Conservation (phyloP, 92 coral and sea anemone species). For the Epizoanthus rinbou region DNA sequence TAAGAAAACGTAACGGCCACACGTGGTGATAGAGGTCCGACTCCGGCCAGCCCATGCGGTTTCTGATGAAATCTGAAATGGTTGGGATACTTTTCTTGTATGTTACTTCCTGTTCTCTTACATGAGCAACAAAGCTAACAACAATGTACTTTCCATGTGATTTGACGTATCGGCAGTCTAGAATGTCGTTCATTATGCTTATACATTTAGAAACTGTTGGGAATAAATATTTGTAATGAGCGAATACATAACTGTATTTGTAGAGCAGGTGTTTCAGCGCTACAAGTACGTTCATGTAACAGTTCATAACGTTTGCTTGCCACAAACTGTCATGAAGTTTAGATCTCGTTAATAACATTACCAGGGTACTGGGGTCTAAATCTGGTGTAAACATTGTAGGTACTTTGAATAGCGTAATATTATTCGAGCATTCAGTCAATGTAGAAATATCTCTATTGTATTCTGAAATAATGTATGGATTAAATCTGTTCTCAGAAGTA, state of each 20-base stretch:
- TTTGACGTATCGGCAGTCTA: conserved; percentile 7
- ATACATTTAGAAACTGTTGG: not conserved
- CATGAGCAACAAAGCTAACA: conserved; percentile 9
- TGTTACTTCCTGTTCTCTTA: conserved; percentile 4
- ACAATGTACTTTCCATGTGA: not conserved
- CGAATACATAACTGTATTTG: conserved; percentile 15
- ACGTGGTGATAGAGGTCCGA: not conserved
- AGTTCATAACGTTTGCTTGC: not conserved
- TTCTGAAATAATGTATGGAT: not conserved
- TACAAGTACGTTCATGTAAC: not conserved
- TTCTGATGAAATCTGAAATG: conserved; percentile 8
- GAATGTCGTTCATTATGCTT: not conserved
- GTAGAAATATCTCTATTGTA: not conserved
- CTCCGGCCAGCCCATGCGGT: conserved; percentile 26
- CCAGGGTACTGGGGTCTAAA: not conserved
- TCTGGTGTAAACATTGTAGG: too few species aligned
- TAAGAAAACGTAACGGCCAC: conserved; percentile 31
- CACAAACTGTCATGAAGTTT: not conserved
- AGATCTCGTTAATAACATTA: not conserved
- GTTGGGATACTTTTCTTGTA: not conserved
- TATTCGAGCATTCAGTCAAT: not conserved
- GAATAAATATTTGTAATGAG: not conserved
- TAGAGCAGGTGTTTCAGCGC: not conserved
- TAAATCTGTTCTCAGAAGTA: not conserved
- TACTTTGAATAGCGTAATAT: not conserved